Percentiles rank a stretch among this genome's conserved stretches.
Evolutionary conservation across 1,140 invertebrate genomes (phyloP).

Genomic region (Battus philenor): DNA sequence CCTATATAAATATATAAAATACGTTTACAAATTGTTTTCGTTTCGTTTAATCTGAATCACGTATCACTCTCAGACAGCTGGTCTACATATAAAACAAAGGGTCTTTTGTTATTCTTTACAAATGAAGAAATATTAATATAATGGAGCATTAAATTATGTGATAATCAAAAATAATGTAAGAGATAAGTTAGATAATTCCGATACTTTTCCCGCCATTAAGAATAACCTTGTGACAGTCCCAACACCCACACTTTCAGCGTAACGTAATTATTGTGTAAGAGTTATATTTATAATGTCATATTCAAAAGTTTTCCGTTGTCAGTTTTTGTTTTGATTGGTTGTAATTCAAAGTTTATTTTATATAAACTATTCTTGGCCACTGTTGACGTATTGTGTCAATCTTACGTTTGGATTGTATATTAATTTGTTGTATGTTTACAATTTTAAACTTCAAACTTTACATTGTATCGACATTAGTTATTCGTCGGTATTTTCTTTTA

Average conservation of each 20-base stretch:
- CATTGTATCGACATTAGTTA: no score
- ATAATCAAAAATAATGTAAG: neutral
- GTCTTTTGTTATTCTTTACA: no score
- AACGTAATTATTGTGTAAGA: slow-evolving; percentile 53
- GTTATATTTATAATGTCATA: slow-evolving; percentile 38
- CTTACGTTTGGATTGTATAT: no score
- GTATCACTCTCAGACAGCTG: slow-evolving; percentile 32
- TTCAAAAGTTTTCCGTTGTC: no score
- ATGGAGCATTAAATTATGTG: slow-evolving; percentile 12
- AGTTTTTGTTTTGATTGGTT: no score
- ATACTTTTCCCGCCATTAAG: slow-evolving; percentile 49
- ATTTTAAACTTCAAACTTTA: no score
- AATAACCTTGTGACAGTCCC: slow-evolving; percentile 51
- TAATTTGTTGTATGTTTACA: no score
- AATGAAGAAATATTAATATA: no score
- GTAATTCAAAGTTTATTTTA: no score
- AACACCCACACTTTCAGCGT: slow-evolving; percentile 51
- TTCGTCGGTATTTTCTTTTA: no score
- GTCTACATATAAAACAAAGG: slow-evolving; percentile 33
- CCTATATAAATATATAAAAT: neutral
- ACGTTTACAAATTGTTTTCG: neutral
- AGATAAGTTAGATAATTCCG: slow-evolving; percentile 13
- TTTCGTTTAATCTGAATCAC: neutral
- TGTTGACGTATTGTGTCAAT: no score
- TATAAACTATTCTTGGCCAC: no score